phyloP scores from a whole-genome alignment of 53 echinoderm and acorn worm genomes.

The Arbacia lixula region DNA sequence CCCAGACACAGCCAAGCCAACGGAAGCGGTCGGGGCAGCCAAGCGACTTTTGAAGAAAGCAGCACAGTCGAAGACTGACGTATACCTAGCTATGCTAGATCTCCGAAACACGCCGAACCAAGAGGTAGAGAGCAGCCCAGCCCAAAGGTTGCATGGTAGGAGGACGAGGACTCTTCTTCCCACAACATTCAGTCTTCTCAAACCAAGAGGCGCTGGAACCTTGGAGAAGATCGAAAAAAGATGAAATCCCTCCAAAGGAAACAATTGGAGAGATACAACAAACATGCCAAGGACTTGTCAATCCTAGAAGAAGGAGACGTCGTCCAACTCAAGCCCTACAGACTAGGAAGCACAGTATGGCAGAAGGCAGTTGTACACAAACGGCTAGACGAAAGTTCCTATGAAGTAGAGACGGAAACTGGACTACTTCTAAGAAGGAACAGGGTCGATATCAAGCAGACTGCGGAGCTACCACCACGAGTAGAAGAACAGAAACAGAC shows the following conservation, averaged over 20 bases:
- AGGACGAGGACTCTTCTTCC: constrained; percentile 17
- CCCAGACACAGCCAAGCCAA: constrained; percentile 48
- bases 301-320: constrained; percentile 21
- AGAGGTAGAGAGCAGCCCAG: constrained; percentile 30
- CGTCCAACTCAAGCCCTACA: background rate
- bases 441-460: constrained; percentile 36
- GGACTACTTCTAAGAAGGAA: constrained; percentile 34
- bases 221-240: background rate
- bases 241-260: background rate
- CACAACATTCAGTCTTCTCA: constrained; percentile 17
- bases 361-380: constrained; percentile 25
- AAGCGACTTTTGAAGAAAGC: constrained; percentile 53
- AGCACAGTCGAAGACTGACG: background rate
- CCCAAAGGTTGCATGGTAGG: constrained; percentile 49
- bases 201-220: too few species aligned
- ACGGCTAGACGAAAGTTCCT: constrained; percentile 45
- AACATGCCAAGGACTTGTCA: constrained; percentile 33
- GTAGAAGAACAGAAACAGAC: too few species aligned
- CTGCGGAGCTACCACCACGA: constrained; percentile 39
- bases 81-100: constrained; percentile 21
- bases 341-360: constrained; percentile 31
- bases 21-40: constrained; percentile 62
- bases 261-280: constrained; percentile 32
- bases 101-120: constrained; percentile 43
- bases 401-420: constrained; percentile 42